Evolutionary conservation across 2,113 vertebrate species (phyloP), one percentile per base, ranked within the genome.

Genomic region (Thomomys bottae): DNA sequence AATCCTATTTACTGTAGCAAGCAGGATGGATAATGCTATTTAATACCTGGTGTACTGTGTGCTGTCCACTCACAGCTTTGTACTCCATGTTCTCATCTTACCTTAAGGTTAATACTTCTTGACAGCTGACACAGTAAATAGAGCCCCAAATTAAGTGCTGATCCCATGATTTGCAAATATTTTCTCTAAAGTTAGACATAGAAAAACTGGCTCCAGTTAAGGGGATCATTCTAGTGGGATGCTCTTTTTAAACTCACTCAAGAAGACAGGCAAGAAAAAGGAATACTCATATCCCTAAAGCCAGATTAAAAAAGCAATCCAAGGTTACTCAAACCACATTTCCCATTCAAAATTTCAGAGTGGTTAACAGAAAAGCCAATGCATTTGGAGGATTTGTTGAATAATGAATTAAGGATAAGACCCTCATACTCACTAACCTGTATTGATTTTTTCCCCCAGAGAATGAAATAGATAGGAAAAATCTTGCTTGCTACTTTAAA

Each of bases 1-100:
- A 98, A 98, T 98, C 98, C 98, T 98, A 98, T 98, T 98, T 98
- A 98, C 97, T 98, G 97, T 87, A 97, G 97, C 97, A 97, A 97
- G 97, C 96, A 95, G 97, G 97, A 97, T 81, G 97, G 97, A 97
- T 98, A 98, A 98, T 98, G 95, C 98, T 97, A 98, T 98, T 98
- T 98, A 98, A 98, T 98, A 98, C 98, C 97, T 96, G 96, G 95
- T 92, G 96, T 89, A 96, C 97, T 72, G 89, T 92, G 90, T 95
- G 97, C 97, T 97, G 97, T 96, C 96, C 93, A 95, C 97, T 97
- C 96, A 80, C 54, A 97, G 98, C 97, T 98, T 97, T 97, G 96
- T 96, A 94, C 90, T 97, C 96, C 32, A 8, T 79, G 93, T 90
- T 97, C 98, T 97, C 97, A 93, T 97, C 96, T 97, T 97, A 98